phyloP scores from a whole-genome alignment of 2,113 vertebrate species.

The Bungarus multicinctus region DNA sequence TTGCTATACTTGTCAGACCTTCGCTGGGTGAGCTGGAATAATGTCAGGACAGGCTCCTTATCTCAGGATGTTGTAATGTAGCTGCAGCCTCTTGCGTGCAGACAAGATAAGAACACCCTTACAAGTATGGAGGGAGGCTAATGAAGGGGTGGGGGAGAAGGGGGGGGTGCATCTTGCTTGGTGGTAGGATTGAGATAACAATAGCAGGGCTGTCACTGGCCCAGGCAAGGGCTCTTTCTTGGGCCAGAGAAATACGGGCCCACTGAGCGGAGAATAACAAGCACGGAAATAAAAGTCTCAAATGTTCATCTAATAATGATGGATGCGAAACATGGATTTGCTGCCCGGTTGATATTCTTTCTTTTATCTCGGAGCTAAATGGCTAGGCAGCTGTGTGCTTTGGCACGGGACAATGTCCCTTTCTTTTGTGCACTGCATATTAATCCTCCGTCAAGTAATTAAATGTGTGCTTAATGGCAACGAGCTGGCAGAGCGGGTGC shows the following conservation, averaged over 20 bases:
- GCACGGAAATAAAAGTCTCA: constrained; percentile 78
- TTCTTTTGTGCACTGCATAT: constrained; percentile 92
- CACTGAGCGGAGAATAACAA: constrained; percentile 74
- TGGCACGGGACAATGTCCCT: constrained; percentile 73
- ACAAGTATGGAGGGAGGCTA: constrained; percentile 59
- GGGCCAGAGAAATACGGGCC: constrained; percentile 67
- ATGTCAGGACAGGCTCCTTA: constrained; percentile 85
- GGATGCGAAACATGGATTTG: constrained; percentile 79
- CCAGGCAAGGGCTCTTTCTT: constrained; percentile 74
- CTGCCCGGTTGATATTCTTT: constrained; percentile 73
- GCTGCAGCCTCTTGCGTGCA: constrained; percentile 80
- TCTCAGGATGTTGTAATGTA: constrained; percentile 82
- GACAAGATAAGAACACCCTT: constrained; percentile 83
- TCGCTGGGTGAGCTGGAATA: constrained; percentile 75
- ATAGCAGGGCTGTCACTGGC: constrained; percentile 70
- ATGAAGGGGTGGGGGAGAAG: constrained; percentile 26
- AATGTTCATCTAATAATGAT: constrained; percentile 89
- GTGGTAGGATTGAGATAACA: constrained; percentile 69
- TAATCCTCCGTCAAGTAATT: constrained; percentile 98
- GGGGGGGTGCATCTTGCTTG: constrained; percentile 5
- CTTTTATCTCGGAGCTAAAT: constrained; percentile 80
- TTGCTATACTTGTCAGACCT: constrained; percentile 81
- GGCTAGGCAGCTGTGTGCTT: constrained; percentile 86
- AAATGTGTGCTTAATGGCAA: constrained; percentile 95
- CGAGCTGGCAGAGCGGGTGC: constrained; percentile 90